phyloP scores from a whole-genome alignment of 2,797 vertebrate species.

The Lepilemur septentrionalis region DNA sequence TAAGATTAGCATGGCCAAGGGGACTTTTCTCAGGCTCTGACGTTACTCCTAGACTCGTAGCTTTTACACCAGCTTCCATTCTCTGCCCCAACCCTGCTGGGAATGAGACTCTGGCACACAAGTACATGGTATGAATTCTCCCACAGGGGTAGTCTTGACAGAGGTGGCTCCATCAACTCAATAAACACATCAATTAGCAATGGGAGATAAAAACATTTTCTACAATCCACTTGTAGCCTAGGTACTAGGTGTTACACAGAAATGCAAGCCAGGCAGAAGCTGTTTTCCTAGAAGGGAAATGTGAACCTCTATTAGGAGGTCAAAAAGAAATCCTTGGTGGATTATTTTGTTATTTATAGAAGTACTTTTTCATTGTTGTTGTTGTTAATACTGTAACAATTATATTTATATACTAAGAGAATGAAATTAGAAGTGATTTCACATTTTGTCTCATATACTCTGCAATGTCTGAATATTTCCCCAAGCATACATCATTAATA shows the following conservation, averaged over 20 bases:
- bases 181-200: slow-evolving; percentile 46
- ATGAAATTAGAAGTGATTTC: background rate
- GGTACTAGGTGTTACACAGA: background rate
- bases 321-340: background rate
- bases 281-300: background rate
- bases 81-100: background rate
- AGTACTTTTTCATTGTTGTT: background rate
- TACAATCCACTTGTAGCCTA: background rate
- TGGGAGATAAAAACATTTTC: background rate
- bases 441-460: slow-evolving; percentile 11
- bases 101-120: background rate
- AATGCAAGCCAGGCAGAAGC: background rate
- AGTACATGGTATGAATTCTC: background rate
- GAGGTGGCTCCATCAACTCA: background rate
- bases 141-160: background rate
- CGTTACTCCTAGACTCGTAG: background rate
- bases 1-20: background rate
- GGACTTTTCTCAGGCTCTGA: background rate
- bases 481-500: background rate
- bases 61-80: background rate
- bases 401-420: background rate
- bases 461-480: background rate
- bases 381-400: background rate
- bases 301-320: background rate
- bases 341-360: background rate